These are phyloP conservation scores for Solen grandis DNA, from an alignment of 1,140 invertebrate genomes.

Conservation along the genomic window DNA sequence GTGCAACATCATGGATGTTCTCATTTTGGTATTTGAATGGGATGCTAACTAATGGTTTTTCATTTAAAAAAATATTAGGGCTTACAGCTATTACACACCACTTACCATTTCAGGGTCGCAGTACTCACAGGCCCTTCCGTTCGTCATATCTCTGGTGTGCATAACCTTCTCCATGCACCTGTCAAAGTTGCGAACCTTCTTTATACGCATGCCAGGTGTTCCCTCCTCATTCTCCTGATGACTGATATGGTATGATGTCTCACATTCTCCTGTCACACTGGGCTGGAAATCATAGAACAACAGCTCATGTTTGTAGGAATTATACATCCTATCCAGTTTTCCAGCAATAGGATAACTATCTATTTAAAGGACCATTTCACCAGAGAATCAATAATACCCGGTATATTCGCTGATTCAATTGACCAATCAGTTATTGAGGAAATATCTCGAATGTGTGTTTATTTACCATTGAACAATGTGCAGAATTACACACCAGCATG, in stretches of 20 bases:
- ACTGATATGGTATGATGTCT: slow-evolving; percentile 37
- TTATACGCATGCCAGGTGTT: slow-evolving; percentile 55
- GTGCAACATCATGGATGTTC: background rate
- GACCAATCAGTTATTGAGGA: background rate
- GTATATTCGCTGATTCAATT: background rate
- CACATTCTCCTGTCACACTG: slow-evolving; percentile 53
- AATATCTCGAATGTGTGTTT: background rate
- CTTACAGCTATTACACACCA: background rate
- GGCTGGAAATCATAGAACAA: slow-evolving; percentile 37
- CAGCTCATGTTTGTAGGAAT: background rate
- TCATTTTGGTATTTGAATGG: background rate
- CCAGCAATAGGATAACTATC: background rate
- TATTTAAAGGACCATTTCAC: background rate
- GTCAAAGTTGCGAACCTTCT: slow-evolving; percentile 70
- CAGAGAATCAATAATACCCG: background rate
- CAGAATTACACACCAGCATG: no score
- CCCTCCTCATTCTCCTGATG: background rate
- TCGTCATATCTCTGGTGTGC: slow-evolving; percentile 4
- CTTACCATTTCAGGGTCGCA: slow-evolving; percentile 18
- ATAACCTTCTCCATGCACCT: slow-evolving; percentile 66
- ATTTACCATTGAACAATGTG: background rate
- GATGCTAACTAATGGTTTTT: background rate
- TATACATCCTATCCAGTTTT: background rate
- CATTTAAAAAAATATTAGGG: background rate
- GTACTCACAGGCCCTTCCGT: background rate